phyloP scores from a whole-genome alignment of 1,140 invertebrate genomes.

The Stegodyphus dumicola region DNA sequence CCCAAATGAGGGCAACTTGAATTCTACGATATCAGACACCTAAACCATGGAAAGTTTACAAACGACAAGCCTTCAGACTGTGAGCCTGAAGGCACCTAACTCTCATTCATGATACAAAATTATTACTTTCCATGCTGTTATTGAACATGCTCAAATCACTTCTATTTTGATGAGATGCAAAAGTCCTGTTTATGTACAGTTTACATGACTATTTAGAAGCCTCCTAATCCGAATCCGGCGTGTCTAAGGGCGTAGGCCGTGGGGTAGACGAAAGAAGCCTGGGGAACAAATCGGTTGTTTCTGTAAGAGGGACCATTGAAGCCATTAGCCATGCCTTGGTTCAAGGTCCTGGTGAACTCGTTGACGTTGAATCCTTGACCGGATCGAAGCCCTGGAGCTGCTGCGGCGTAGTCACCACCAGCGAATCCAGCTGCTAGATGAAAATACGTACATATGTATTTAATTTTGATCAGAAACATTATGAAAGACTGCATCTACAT shows the following conservation, averaged over 20 bases:
- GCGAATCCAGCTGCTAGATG: background rate
- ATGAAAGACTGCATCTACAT: too few species aligned
- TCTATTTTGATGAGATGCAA: too few species aligned
- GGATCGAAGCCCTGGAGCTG: conserved; percentile 22
- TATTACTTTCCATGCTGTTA: too few species aligned
- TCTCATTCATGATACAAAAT: too few species aligned
- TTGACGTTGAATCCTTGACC: conserved; percentile 51
- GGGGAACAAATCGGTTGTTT: conserved; percentile 1
- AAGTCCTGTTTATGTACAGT: too few species aligned
- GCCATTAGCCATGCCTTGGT: conserved; percentile 21
- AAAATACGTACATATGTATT: background rate
- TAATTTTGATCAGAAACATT: too few species aligned
- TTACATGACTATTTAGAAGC: background rate
- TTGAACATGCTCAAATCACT: too few species aligned
- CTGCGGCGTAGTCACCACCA: background rate
- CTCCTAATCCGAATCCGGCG: conserved; percentile 8
- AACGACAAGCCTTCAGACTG: too few species aligned
- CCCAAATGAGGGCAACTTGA: too few species aligned
- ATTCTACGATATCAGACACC: too few species aligned
- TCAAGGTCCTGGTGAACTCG: conserved; percentile 41
- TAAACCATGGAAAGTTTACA: too few species aligned
- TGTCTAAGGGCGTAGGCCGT: conserved; percentile 24
- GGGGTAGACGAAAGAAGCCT: conserved; percentile 23
- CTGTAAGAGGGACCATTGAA: conserved; percentile 5
- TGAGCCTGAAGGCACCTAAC: too few species aligned